phyloP scores from a whole-genome alignment of 2,888 invertebrate species.

The Halocaridina rubra region DNA sequence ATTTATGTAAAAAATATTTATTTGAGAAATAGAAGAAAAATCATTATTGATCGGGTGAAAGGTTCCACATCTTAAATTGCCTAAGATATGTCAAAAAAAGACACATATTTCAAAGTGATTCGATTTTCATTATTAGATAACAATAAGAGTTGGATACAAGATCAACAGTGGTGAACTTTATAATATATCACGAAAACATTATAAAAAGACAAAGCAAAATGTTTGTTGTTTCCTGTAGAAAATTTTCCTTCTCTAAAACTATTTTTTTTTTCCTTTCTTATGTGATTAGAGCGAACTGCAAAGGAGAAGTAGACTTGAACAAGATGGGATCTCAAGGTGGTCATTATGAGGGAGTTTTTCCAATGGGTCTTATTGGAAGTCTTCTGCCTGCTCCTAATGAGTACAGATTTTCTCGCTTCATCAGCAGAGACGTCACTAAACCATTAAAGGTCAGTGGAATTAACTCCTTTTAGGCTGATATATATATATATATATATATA shows the following conservation, averaged over 20 bases:
- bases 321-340: constrained; percentile 52
- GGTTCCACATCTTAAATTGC: too few species aligned
- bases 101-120: neutral
- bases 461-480: too few species aligned
- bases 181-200: neutral
- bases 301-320: constrained; percentile 28
- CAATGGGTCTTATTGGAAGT: constrained; percentile 57
- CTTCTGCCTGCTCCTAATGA: constrained; percentile 28
- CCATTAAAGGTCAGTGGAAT: constrained; percentile 53
- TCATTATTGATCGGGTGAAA: too few species aligned
- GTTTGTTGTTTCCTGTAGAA: too few species aligned
- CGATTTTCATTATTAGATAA: neutral
- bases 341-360: constrained; percentile 40
- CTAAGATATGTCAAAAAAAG: neutral
- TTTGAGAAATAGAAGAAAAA: too few species aligned
- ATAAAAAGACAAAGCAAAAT: too few species aligned
- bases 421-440: constrained; percentile 41
- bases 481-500: too few species aligned
- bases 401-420: constrained; percentile 36
- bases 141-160: neutral
- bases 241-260: too few species aligned
- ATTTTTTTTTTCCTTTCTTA: too few species aligned
- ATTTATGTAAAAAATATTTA: too few species aligned
- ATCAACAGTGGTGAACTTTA: too few species aligned
- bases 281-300: neutral